Evolutionary conservation across 2,113 vertebrate species (phyloP), one percentile per base, ranked within the genome.

Genomic region (Embiotoca jacksoni): DNA sequence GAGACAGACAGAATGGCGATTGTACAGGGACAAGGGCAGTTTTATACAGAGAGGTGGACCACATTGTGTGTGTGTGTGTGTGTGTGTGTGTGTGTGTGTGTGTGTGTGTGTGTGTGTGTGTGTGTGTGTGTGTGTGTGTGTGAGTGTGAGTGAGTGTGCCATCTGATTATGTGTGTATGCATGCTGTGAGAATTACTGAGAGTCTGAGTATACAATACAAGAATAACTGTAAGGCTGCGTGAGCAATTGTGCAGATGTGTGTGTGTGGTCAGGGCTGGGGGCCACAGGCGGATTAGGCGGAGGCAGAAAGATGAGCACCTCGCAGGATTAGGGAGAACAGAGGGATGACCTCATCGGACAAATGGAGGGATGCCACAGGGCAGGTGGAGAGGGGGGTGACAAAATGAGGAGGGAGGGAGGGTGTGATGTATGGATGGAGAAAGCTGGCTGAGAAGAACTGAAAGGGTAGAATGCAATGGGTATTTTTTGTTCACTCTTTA

Each of bases 331-430:
- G 77, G 77, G 59, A 80, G 85, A 89, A 90, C 60, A 86, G 82
- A 83, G 79, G 74, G 78, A 89, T 95, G 94, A 95, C 90, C 88
- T 95, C 94, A 95, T 81, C 58, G 76, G 81, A 92, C 90, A 92
- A 92, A 94, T 89, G 87, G 84, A 85, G 69, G 62, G 65, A 46
- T 72, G 78, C 56, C 62, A 59, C 78, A 64, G 63, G 76, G 77
- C 88, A 86, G 82, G 85, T 82, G 82, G 71, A 60, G 74, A 32
- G 49, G 33, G 74, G 72, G 77, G 30, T 16, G 81, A 72, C 41
- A 72, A 61, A 81, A 68, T 14, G 14, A 41, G 59, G 33, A 0
- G 49, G 49, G 64, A 58, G 62, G 39, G 84, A 13, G 56, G n/a
- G 72, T 6, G 41, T 44, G 78, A 67, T 15, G 4, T 58, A 72